Conservation (phyloP, 1,140 invertebrate species). For the Neodiprion virginianus region DNA sequence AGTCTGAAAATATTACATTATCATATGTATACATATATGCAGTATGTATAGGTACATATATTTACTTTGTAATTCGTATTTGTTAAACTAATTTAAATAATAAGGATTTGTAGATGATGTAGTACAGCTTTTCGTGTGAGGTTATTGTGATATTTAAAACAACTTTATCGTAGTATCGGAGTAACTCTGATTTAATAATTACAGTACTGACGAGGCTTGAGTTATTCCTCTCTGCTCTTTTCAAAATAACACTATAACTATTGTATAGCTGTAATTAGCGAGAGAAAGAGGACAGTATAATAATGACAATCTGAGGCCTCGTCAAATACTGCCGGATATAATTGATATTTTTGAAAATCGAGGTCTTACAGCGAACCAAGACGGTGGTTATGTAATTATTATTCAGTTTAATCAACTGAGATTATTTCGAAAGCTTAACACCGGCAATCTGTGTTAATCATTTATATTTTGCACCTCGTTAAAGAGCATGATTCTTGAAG, state of each 20-base stretch:
- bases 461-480: no score
- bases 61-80: not conserved
- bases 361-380: slow-evolving; percentile 12
- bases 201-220: slow-evolving; percentile 42
- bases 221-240: slow-evolving; percentile 15
- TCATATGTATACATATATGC: not conserved
- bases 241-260: not conserved
- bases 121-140: slow-evolving; percentile 54
- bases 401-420: no score
- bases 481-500: no score
- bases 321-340: slow-evolving; percentile 56
- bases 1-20: not conserved
- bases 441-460: no score
- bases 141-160: slow-evolving; percentile 57
- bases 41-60: not conserved
- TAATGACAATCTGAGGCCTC: slow-evolving; percentile 61
- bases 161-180: slow-evolving; percentile 43
- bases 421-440: no score
- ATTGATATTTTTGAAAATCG: slow-evolving; percentile 49
- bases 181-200: slow-evolving; percentile 20
- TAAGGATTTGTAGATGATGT: slow-evolving; percentile 1
- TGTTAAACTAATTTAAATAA: not conserved
- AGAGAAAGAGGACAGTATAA: slow-evolving; percentile 24
- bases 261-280: not conserved
- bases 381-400: not conserved